phyloP scores from a whole-genome alignment of 2,888 invertebrate species.

The Brenthis hecate region DNA sequence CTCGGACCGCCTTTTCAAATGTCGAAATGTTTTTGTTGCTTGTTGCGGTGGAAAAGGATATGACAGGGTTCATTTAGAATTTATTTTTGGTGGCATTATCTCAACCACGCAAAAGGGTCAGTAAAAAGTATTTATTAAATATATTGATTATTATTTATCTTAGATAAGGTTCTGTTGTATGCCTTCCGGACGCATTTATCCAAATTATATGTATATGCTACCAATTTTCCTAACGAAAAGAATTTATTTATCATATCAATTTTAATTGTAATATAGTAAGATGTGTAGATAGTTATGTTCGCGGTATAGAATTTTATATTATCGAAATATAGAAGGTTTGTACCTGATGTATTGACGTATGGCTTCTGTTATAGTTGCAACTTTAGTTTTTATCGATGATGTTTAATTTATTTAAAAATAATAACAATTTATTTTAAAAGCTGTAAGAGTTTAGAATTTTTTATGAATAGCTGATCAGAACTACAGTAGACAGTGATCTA shows the following conservation, averaged over 20 bases:
- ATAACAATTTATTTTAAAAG: conserved; percentile 21
- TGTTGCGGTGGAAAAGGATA: conserved; percentile 41
- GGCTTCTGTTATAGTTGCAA: conserved; percentile 37
- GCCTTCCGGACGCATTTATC: conserved; percentile 62
- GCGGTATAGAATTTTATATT: conserved; percentile 48
- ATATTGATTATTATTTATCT: conserved; percentile 47
- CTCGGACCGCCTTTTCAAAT: conserved; percentile 12
- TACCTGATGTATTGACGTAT: conserved; percentile 59
- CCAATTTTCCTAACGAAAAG: conserved; percentile 67
- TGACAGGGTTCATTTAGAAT: conserved; percentile 69
- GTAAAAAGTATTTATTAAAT: conserved; percentile 50
- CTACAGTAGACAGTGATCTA: not conserved
- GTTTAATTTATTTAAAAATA: conserved; percentile 43
- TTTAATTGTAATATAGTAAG: conserved; percentile 66
- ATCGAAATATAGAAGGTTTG: conserved; percentile 55
- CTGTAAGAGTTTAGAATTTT: conserved; percentile 32
- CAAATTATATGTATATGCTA: conserved; percentile 55
- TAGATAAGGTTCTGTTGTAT: conserved; percentile 47
- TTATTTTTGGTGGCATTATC: conserved; percentile 48
- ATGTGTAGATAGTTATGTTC: conserved; percentile 62
- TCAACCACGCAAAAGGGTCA: conserved; percentile 39
- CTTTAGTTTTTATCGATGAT: conserved; percentile 36
- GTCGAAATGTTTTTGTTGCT: conserved; percentile 9
- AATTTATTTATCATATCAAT: conserved; percentile 76
- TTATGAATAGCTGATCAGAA: not conserved